Evolutionary conservation across 35 echinoderm and acorn worm genomes (phyloP).

Genomic region (Strongylocentrotus purpuratus): DNA sequence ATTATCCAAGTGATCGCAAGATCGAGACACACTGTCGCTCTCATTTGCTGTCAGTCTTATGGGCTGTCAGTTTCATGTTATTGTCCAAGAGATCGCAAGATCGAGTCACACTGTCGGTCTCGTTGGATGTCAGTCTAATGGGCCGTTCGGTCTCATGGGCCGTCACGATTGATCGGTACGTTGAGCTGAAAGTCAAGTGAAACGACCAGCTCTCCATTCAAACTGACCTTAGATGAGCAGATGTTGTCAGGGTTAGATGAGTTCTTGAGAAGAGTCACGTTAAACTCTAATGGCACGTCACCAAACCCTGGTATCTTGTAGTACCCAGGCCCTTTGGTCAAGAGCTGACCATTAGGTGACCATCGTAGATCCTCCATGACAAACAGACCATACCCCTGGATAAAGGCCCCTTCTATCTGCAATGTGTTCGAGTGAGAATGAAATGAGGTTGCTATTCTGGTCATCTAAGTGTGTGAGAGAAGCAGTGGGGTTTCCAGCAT

Average conservation of each 20-base stretch:
- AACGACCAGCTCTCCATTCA: neutral
- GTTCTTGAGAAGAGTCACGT: constrained; percentile 72
- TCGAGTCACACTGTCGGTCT: too few relatives aligned
- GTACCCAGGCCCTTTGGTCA: constrained; percentile 79
- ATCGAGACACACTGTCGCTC: too few relatives aligned
- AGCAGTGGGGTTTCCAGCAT: neutral
- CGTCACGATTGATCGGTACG: too few relatives aligned
- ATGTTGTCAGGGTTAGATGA: constrained; percentile 67
- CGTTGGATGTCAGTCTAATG: too few relatives aligned
- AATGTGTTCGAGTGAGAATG: neutral
- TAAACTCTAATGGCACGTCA: constrained; percentile 81
- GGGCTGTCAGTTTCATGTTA: too few relatives aligned
- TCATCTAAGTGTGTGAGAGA: neutral
- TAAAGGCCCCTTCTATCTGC: constrained; percentile 89
- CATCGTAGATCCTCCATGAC: constrained; percentile 75
- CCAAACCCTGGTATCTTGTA: constrained; percentile 87
- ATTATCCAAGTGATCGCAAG: too few relatives aligned
- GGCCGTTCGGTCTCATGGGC: too few relatives aligned
- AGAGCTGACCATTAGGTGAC: constrained; percentile 66
- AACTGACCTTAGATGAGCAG: constrained; percentile 88
- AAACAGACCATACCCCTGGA: constrained; percentile 91
- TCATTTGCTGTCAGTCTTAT: too few relatives aligned
- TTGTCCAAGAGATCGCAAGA: too few relatives aligned
- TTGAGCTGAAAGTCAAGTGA: too few relatives aligned
- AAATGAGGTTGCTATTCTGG: neutral